These are phyloP conservation scores for Callipepla squamata DNA, from an alignment of 2,113 vertebrate genomes.

Conservation along the genomic window DNA sequence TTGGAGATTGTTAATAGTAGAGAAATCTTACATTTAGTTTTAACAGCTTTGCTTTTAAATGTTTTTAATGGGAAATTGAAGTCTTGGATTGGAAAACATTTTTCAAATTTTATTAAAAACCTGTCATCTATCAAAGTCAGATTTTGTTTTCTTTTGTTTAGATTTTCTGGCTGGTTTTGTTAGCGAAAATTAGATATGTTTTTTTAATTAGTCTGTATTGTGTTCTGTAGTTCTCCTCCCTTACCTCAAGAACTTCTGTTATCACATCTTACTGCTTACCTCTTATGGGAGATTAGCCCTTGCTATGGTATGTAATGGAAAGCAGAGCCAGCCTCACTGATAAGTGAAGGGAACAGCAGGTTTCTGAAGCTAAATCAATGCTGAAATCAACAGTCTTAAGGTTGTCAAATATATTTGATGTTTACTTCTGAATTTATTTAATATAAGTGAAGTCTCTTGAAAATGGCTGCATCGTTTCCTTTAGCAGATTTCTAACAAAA, in stretches of 20 bases:
- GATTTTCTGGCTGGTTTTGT: background rate
- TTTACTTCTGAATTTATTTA: background rate
- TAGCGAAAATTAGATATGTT: background rate
- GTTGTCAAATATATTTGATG: background rate
- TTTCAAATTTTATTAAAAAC: background rate
- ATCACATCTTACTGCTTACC: background rate
- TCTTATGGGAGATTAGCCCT: background rate
- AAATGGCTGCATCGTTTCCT: background rate
- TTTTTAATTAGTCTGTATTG: background rate
- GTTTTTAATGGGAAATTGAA: background rate
- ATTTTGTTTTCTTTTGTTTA: background rate
- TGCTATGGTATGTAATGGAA: background rate
- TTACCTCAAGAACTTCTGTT: background rate
- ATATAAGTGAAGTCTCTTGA: background rate
- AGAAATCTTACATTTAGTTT: background rate
- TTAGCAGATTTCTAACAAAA: background rate
- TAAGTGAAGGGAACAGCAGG: background rate
- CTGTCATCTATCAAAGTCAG: background rate
- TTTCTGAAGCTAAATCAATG: background rate
- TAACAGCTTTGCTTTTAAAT: background rate
- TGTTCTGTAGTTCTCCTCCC: background rate
- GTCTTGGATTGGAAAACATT: background rate
- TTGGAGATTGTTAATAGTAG: background rate
- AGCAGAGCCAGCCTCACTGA: background rate
- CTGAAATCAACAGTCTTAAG: background rate